Percentiles rank a stretch among this genome's conserved stretches.
phyloP scores from a whole-genome alignment of 2,113 vertebrate genomes.

The Gavia stellata region DNA sequence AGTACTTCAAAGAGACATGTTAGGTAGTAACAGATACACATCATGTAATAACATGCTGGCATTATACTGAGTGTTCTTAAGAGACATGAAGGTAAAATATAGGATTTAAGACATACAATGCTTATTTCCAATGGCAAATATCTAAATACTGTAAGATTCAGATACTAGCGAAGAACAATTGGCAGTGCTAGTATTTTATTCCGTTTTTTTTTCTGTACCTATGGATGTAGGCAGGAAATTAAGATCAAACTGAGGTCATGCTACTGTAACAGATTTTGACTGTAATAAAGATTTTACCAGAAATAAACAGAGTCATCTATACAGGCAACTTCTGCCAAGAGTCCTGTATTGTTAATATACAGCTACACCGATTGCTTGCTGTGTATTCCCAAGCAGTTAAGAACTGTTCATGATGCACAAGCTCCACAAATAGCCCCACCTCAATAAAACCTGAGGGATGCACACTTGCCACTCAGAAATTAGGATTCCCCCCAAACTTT shows the following conservation, averaged over 20 bases:
- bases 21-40: not conserved
- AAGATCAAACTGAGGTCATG: not conserved
- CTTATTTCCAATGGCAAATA: not conserved
- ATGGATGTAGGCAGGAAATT: not conserved
- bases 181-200: not conserved
- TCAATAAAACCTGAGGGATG: not conserved
- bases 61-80: not conserved
- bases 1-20: not conserved
- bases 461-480: not conserved
- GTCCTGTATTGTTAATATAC: not conserved
- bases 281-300: not conserved
- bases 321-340: not conserved
- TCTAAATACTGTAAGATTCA: not conserved
- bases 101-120: not conserved
- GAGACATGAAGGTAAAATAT: not conserved
- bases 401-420: not conserved
- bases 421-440: not conserved
- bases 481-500: not conserved
- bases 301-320: not conserved
- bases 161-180: not conserved
- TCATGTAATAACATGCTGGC: not conserved
- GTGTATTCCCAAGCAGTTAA: not conserved
- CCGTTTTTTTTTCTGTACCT: not conserved
- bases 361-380: not conserved
- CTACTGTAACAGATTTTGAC: not conserved